phyloP scores from a whole-genome alignment of 2,797 vertebrate species.

The Thunnus albacares region DNA sequence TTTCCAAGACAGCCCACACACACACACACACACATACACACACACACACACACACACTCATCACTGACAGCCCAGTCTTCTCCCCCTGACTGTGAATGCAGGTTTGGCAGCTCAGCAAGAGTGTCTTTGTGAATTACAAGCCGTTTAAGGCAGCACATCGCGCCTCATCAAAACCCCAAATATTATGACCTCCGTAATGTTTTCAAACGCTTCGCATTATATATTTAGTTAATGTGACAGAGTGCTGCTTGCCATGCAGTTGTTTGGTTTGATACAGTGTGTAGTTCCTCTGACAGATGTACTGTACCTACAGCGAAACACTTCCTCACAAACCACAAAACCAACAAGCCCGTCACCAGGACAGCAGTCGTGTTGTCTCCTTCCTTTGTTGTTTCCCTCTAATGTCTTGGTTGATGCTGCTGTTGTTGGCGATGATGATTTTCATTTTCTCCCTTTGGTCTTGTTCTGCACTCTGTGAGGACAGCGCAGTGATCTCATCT shows the following conservation, averaged over 20 bases:
- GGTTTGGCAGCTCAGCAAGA: slow-evolving; percentile 60
- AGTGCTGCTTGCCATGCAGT: slow-evolving; percentile 34
- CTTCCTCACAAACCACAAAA: slow-evolving; percentile 39
- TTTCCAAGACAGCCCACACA: slow-evolving; percentile 51
- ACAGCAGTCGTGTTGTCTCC: slow-evolving; percentile 65
- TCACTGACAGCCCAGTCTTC: slow-evolving; percentile 48
- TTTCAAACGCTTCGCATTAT: slow-evolving; percentile 54
- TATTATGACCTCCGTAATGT: slow-evolving; percentile 58
- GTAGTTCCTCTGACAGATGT: slow-evolving; percentile 58
- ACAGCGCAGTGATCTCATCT: slow-evolving; percentile 78
- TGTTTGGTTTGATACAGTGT: slow-evolving; percentile 48
- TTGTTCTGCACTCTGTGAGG: slow-evolving; percentile 77
- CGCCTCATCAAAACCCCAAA: slow-evolving; percentile 56
- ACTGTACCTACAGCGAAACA: slow-evolving; percentile 62
- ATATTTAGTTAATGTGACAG: slow-evolving; percentile 63
- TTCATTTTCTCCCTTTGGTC: slow-evolving; percentile 75
- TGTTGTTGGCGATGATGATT: slow-evolving; percentile 64
- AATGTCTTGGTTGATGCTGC: slow-evolving; percentile 39
- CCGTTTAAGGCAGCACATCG: slow-evolving; percentile 51
- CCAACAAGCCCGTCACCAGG: slow-evolving; percentile 60
- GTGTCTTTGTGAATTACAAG: slow-evolving; percentile 68
- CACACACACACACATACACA: slow-evolving; percentile 33
- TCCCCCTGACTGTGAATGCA: slow-evolving; percentile 42
- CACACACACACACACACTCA: slow-evolving; percentile 37
- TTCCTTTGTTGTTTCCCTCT: slow-evolving; percentile 70